phyloP scores from a whole-genome alignment of 2,888 invertebrate genomes.

The Drosophila sordidula region DNA sequence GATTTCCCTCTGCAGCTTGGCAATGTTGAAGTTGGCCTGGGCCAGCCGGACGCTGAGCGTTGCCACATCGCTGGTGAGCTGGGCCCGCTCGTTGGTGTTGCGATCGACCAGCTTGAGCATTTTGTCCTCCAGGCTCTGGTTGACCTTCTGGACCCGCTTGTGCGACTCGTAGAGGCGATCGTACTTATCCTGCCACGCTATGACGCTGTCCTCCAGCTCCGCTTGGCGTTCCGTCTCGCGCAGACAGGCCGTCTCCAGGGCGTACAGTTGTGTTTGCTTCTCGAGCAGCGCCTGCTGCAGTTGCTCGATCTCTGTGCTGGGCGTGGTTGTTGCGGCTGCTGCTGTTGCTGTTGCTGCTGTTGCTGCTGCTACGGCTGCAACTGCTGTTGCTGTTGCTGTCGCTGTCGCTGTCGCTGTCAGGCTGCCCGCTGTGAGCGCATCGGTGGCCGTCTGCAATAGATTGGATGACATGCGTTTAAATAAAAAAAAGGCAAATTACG shows the following conservation, averaged over 20 bases:
- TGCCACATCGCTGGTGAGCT: slow-evolving; percentile 94
- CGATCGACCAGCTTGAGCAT: slow-evolving; percentile 95
- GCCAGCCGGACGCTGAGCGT: slow-evolving; percentile 93
- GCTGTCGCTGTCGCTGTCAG: slow-evolving; percentile 35
- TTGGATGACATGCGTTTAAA: slow-evolving; percentile 34
- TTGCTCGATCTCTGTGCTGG: slow-evolving; percentile 87
- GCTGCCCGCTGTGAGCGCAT: slow-evolving; percentile 50
- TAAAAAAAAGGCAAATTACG: slow-evolving; percentile 43
- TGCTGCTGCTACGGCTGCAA: slow-evolving; percentile 8
- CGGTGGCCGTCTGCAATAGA: slow-evolving; percentile 62
- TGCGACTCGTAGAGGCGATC: slow-evolving; percentile 96
- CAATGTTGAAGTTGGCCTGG: slow-evolving; percentile 93
- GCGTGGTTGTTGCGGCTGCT: slow-evolving; percentile 4
- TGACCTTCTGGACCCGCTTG: slow-evolving; percentile 96
- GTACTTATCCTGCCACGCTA: slow-evolving; percentile 97
- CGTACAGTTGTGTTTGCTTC: slow-evolving; percentile 92
- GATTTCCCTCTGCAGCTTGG: slow-evolving; percentile 94
- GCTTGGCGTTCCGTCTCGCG: slow-evolving; percentile 92
- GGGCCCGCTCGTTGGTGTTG: slow-evolving; percentile 95
- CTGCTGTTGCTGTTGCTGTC: slow-evolving; percentile 19
- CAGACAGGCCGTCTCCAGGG: slow-evolving; percentile 94
- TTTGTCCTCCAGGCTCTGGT: slow-evolving; percentile 97
- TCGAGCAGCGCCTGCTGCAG: slow-evolving; percentile 92
- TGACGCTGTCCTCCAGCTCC: slow-evolving; percentile 92
- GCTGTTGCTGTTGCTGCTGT: slow-evolving; percentile 24